Percentiles rank a stretch among this genome's conserved stretches.
These are phyloP conservation scores for Cepaea hortensis DNA, from an alignment of 2,888 invertebrate species.

Conservation along the genomic window DNA sequence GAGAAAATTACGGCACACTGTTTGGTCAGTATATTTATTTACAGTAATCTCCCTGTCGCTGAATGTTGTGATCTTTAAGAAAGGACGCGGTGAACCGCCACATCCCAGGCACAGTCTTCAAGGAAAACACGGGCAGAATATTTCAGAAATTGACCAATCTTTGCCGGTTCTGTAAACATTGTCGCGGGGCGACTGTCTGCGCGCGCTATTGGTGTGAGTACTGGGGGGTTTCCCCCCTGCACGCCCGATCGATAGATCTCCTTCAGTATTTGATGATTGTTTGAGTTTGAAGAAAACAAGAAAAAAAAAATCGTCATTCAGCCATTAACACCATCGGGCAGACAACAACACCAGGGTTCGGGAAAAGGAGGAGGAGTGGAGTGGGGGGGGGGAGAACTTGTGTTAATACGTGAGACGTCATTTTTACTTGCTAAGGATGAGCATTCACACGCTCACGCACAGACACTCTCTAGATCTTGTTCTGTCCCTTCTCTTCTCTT, in stretches of 20 bases:
- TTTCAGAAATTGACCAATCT: slow-evolving; percentile 9
- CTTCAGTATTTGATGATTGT: background rate
- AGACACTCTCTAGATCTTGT: too few species aligned
- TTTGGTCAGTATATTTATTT: slow-evolving; percentile 2
- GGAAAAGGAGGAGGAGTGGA: too few species aligned
- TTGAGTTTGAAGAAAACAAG: background rate
- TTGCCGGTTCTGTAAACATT: background rate
- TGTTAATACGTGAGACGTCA: too few species aligned
- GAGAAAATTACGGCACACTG: background rate
- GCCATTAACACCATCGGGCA: background rate
- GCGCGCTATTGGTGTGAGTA: background rate
- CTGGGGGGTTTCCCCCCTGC: background rate
- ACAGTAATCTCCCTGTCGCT: background rate
- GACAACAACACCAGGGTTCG: too few species aligned
- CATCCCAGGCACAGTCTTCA: background rate
- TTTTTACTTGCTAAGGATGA: too few species aligned
- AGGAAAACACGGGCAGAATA: background rate
- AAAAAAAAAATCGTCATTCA: background rate
- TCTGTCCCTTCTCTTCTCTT: too few species aligned
- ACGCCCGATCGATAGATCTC: background rate
- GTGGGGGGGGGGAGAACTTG: too few species aligned
- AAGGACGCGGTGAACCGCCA: slow-evolving; percentile 1
- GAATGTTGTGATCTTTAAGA: background rate
- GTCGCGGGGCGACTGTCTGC: background rate
- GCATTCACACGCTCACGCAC: too few species aligned